Percentiles rank a stretch among this genome's conserved stretches.
phyloP scores from a whole-genome alignment of 1,140 invertebrate genomes.

The Subanguina moxae region DNA sequence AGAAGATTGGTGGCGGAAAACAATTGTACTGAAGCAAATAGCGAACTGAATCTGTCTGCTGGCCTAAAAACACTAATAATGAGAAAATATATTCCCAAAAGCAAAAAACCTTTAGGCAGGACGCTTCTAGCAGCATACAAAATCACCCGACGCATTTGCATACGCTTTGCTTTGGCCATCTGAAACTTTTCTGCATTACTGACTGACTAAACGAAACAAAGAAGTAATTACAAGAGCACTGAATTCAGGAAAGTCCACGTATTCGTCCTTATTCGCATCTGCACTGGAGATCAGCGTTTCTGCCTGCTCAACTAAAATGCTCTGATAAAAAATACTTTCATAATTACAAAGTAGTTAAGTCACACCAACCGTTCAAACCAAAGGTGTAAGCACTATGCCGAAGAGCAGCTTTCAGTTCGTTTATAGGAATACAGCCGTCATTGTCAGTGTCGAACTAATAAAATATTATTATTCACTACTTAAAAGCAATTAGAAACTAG shows the following conservation, averaged over 20 bases:
- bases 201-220: slow-evolving; percentile 10
- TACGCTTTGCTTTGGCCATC: slow-evolving; percentile 41
- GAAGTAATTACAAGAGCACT: slow-evolving; percentile 25
- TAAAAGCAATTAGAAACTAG: not conserved
- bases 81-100: too few species aligned
- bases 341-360: too few species aligned
- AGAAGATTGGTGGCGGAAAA: slow-evolving; percentile 41
- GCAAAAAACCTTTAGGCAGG: slow-evolving; percentile 13
- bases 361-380: slow-evolving; percentile 29
- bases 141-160: slow-evolving; percentile 35
- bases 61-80: not conserved
- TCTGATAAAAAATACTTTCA: not conserved
- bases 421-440: slow-evolving; percentile 32
- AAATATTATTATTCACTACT: not conserved
- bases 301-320: not conserved
- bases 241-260: slow-evolving; percentile 43
- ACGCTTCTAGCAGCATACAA: slow-evolving; percentile 43
- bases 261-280: slow-evolving; percentile 34
- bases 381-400: slow-evolving; percentile 14
- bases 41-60: slow-evolving; percentile 29
- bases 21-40: slow-evolving; percentile 50
- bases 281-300: slow-evolving; percentile 27
- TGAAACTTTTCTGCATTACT: not conserved
- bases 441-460: slow-evolving; percentile 44
- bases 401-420: slow-evolving; percentile 28